phyloP scores from a whole-genome alignment of 2,113 vertebrate genomes.

The Sapayoa aenigma region DNA sequence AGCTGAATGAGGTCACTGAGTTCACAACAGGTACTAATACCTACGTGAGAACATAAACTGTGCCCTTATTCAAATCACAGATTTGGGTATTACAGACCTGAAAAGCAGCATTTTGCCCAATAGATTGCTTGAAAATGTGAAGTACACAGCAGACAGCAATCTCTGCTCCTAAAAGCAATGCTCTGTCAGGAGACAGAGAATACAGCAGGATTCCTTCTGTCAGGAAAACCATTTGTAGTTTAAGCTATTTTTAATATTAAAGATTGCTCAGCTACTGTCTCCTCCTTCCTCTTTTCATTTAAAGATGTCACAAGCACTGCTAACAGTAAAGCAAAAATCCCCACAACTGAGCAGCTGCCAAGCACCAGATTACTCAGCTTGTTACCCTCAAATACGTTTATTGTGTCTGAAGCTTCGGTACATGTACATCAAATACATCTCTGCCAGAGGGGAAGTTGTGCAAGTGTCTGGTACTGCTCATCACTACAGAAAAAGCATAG shows the following conservation, averaged over 20 bases:
- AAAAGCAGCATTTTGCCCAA: background rate
- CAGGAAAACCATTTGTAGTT: background rate
- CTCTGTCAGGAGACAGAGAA: background rate
- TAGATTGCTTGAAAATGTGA: background rate
- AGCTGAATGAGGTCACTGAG: background rate
- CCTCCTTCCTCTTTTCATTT: constrained; percentile 44
- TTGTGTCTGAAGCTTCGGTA: constrained; percentile 23
- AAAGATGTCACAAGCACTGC: constrained; percentile 19
- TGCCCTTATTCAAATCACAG: background rate
- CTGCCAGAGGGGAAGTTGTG: constrained; percentile 29
- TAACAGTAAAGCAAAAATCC: constrained; percentile 40
- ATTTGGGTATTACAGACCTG: background rate
- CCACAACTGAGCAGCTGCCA: constrained; percentile 35
- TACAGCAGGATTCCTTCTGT: background rate
- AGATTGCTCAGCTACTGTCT: background rate
- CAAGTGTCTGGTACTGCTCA: background rate
- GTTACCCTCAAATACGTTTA: background rate
- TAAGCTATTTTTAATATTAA: background rate
- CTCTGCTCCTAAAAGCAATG: background rate
- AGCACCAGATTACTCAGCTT: constrained; percentile 56
- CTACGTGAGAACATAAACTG: background rate
- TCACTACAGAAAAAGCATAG: background rate
- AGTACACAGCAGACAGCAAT: background rate
- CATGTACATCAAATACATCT: background rate
- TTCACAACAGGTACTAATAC: background rate